Conservation (phyloP, 2,113 vertebrate species). For the zebrafish (Danio rerio) region DNA sequence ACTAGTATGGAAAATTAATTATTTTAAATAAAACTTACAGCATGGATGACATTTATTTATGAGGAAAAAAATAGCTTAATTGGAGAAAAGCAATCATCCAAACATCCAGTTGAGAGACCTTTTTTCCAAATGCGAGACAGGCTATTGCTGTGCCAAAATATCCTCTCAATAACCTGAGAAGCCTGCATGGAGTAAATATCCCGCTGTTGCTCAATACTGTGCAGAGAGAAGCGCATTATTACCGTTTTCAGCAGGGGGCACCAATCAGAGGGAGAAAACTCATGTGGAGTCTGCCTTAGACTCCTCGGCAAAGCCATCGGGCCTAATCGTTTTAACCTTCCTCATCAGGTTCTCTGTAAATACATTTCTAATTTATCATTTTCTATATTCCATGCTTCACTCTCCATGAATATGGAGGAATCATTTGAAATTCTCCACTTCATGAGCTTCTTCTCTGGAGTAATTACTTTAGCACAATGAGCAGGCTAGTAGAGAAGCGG, state of each 20-base stretch:
- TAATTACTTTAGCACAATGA: constrained; percentile 81
- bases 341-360: constrained; percentile 76
- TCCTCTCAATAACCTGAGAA: constrained; percentile 13
- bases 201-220: constrained; percentile 26
- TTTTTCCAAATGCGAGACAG: constrained; percentile 13
- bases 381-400: constrained; percentile 77
- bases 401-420: constrained; percentile 75
- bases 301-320: constrained; percentile 64
- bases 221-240: constrained; percentile 2
- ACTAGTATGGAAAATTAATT: constrained; percentile 68
- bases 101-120: constrained; percentile 51
- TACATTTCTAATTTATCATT: constrained; percentile 78
- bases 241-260: constrained; percentile 22
- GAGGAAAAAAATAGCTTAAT: constrained; percentile 59
- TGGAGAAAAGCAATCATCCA: constrained; percentile 57
- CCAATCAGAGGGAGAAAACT: constrained; percentile 19
- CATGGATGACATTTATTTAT: constrained; percentile 43
- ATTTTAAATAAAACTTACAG: constrained; percentile 52
- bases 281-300: constrained; percentile 35
- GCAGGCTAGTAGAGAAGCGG: constrained; percentile 70
- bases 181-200: constrained; percentile 40
- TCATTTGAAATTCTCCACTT: constrained; percentile 81
- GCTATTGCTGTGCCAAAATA: constrained; percentile 2
- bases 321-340: constrained; percentile 76
- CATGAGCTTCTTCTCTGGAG: constrained; percentile 80